Evolutionary conservation across 2,888 invertebrate genomes (phyloP).

Genomic region (Mystacides longicornis): DNA sequence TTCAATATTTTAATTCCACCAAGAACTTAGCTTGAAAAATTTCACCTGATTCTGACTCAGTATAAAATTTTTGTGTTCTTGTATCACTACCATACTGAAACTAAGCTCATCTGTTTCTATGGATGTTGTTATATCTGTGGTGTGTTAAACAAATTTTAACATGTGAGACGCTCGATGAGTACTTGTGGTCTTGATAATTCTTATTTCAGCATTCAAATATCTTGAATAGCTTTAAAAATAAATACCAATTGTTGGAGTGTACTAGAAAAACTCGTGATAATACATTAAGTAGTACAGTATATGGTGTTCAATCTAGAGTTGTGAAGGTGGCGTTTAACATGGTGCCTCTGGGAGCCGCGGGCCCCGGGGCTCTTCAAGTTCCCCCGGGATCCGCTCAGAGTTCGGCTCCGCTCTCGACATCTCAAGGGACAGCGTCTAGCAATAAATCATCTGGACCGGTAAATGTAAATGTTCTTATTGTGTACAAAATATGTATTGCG

Average conservation of each 20-base stretch:
- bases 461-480: conserved; percentile 28
- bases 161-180: conserved; percentile 49
- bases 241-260: not conserved
- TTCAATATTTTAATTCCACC: no score
- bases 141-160: conserved; percentile 49
- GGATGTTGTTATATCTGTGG: conserved; percentile 40
- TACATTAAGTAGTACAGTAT: not conserved
- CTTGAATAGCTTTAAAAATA: not conserved
- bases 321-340: conserved; percentile 42
- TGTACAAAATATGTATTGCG: conserved; percentile 32
- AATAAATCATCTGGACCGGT: conserved; percentile 49
- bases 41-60: no score
- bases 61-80: no score
- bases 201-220: conserved; percentile 7
- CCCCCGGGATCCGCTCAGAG: conserved; percentile 44
- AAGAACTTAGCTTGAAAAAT: no score
- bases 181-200: conserved; percentile 37
- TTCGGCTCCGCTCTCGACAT: conserved; percentile 43
- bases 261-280: not conserved
- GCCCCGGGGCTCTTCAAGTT: conserved; percentile 42
- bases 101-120: conserved; percentile 10
- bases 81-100: no score
- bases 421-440: conserved; percentile 42
- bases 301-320: conserved; percentile 3
- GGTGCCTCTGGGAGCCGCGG: conserved; percentile 66